These are phyloP conservation scores for Tapera naevia DNA, from an alignment of 2,797 vertebrate species.

Conservation along the genomic window DNA sequence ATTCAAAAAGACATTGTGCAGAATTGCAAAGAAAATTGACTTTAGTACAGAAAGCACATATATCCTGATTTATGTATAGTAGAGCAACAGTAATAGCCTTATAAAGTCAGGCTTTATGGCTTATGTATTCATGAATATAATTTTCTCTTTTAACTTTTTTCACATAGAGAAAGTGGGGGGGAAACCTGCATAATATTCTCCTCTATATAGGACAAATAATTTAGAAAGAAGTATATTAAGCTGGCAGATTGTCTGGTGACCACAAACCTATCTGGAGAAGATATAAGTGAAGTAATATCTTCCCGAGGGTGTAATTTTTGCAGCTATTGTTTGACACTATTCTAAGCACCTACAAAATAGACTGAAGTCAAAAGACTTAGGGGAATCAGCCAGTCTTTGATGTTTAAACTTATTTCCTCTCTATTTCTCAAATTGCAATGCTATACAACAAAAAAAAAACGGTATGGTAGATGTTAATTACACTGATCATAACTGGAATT, in stretches of 20 bases:
- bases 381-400: neutral
- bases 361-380: neutral
- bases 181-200: neutral
- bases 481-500: neutral
- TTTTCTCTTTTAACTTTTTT: neutral
- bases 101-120: neutral
- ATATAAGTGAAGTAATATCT: constrained; percentile 30
- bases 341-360: neutral
- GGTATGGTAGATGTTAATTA: neutral
- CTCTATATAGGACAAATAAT: constrained; percentile 44
- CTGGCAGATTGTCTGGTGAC: constrained; percentile 21
- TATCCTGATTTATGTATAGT: neutral
- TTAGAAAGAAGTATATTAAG: constrained; percentile 34
- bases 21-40: neutral
- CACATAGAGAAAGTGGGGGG: neutral
- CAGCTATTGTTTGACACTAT: constrained; percentile 2
- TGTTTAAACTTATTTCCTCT: neutral
- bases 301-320: constrained; percentile 33
- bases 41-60: neutral
- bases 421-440: neutral
- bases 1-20: neutral
- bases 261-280: neutral
- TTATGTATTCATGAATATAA: constrained; percentile 30
- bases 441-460: neutral
- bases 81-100: neutral